Percentiles rank a stretch among this genome's conserved stretches.
Conservation (phyloP, 1,140 invertebrate genomes). For the Grapholita molesta region DNA sequence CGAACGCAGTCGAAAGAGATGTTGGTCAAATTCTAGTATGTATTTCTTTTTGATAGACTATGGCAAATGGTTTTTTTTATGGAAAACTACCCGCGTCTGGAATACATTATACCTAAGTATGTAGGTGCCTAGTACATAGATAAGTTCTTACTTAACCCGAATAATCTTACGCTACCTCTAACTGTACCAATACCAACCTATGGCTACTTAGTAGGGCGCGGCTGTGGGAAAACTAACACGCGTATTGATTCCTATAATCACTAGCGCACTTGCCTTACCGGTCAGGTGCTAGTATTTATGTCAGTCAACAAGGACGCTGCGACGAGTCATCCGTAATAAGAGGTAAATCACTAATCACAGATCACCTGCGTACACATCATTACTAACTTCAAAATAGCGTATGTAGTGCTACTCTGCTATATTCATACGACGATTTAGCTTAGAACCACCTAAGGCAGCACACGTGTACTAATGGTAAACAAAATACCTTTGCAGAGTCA, state of each 20-base stretch:
- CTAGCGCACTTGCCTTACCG: background rate
- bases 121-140: too few relatives aligned
- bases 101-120: too few relatives aligned
- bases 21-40: too few relatives aligned
- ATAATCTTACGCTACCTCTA: too few relatives aligned
- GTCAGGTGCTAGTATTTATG: background rate
- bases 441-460: background rate
- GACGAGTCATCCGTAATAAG: conserved; percentile 12
- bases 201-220: background rate
- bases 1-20: too few relatives aligned
- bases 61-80: too few relatives aligned
- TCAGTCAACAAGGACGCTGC: background rate
- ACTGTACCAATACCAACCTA: too few relatives aligned
- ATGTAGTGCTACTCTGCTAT: background rate
- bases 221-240: background rate
- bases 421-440: background rate
- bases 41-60: too few relatives aligned
- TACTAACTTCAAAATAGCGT: background rate
- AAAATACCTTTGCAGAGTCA: background rate
- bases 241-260: background rate
- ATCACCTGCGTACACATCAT: background rate
- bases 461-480: background rate
- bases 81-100: too few relatives aligned
- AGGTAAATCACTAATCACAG: background rate
- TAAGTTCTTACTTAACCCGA: too few relatives aligned